A percentile compares a stretch with the other conserved stretches of the same genome.
These are phyloP conservation scores for Nudaria mundana DNA, from an alignment of 2,888 invertebrate genomes.

Conservation along the genomic window DNA sequence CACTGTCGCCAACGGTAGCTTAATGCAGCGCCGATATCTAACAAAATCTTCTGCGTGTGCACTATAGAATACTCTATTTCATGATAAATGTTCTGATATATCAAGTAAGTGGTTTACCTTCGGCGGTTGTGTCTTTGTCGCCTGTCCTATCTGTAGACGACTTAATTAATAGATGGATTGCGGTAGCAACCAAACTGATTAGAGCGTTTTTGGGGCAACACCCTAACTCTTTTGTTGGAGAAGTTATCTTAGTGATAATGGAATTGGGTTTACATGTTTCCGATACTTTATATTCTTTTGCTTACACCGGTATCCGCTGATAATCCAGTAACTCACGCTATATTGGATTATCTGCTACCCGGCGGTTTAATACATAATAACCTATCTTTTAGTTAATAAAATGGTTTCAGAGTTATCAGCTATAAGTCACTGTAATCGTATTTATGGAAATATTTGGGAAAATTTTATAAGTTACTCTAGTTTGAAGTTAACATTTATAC, in stretches of 20 bases:
- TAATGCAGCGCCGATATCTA: slow-evolving; percentile 35
- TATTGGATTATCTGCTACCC: background rate
- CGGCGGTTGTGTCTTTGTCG: slow-evolving; percentile 61
- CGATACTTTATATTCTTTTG: slow-evolving; percentile 12
- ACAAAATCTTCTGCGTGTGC: slow-evolving; percentile 37
- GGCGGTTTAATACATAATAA: background rate
- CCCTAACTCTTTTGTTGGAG: slow-evolving; percentile 58
- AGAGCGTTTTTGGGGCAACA: slow-evolving; percentile 61
- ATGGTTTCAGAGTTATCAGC: background rate
- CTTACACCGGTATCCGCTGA: background rate
- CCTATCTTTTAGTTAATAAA: background rate
- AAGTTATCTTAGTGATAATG: slow-evolving; percentile 48
- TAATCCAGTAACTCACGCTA: background rate
- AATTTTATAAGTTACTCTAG: too few species aligned
- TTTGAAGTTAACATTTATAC: too few species aligned
- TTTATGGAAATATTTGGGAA: too few species aligned
- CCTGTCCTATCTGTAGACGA: slow-evolving; percentile 62
- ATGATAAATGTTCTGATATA: slow-evolving; percentile 8
- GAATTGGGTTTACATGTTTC: slow-evolving; percentile 23
- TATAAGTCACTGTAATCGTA: background rate
- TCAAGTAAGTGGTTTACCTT: slow-evolving; percentile 43
- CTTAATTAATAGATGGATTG: slow-evolving; percentile 75
- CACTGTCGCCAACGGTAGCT: slow-evolving; percentile 71
- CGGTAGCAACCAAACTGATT: slow-evolving; percentile 59
- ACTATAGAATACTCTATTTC: slow-evolving; percentile 38